These are phyloP conservation scores for Pristiophorus japonicus DNA, from an alignment of 2,113 vertebrate species.

Conservation along the genomic window DNA sequence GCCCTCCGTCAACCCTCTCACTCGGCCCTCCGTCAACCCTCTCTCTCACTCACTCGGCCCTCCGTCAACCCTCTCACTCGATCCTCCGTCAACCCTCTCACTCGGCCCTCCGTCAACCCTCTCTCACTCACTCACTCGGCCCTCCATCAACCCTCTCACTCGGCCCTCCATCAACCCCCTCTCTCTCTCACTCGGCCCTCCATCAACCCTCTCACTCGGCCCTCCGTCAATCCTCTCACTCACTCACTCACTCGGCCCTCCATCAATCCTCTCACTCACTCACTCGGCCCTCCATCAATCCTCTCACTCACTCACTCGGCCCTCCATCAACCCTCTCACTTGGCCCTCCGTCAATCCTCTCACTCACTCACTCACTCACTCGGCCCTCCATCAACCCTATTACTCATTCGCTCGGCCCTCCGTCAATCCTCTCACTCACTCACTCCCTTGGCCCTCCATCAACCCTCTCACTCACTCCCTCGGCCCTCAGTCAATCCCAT, in stretches of 20 bases:
- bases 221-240: neutral
- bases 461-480: neutral
- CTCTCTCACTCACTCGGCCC: neutral
- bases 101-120: neutral
- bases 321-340: neutral
- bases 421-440: neutral
- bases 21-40: neutral
- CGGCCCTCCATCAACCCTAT: neutral
- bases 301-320: neutral
- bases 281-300: neutral
- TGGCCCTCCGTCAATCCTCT: neutral
- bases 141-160: neutral
- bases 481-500: neutral
- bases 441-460: neutral
- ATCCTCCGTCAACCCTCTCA: too few relatives aligned
- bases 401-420: neutral
- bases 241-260: neutral
- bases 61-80: neutral
- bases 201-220: neutral
- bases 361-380: too few relatives aligned
- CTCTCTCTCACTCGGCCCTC: neutral
- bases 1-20: too few relatives aligned
- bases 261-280: neutral
- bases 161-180: neutral
- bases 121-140: neutral